Base-by-base conservation (phyloP, 2,888 invertebrate genomes). In the Iselma pallidipennis region DNA sequence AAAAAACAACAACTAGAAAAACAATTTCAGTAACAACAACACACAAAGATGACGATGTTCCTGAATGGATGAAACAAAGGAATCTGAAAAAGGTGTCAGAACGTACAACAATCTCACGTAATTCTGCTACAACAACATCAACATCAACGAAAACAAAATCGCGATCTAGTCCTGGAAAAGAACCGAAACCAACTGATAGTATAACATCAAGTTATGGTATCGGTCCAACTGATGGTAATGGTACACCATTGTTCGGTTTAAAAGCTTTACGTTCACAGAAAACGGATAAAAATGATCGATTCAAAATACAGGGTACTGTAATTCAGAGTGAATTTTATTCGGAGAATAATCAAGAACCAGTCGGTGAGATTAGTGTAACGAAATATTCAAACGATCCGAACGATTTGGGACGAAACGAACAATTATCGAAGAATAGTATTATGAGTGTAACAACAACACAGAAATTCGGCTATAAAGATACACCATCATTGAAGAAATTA, bases 161-260 rank as follows among this genome's bases (percentile, higher is more conserved):
- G 10, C 65, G 83, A 82, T 74, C 81, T 81, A 85, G 72, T 74
- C 75, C 75, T 1, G 65, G 71, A 2, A 78, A 77, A 60, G 80
- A 82, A 54, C 61, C 72, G 2, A 75, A 78, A 73, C 83, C 86
- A 0, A 85, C 84, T 0, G 90, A 91, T 76, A 86, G 86, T 26
- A 89, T 93, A 61, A 92, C 90, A 2, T 92, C 92, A 1, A 90
- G 91, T 77, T 93, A 93, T 78, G 92, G 92, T 1, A 90, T 91
- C 1, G 93, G 93, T 0, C 93, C 93, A 25, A 88, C 90, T 2
- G 93, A 93, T 76, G 91, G 92, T 67, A 88, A 91, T 70, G 92
- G 93, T 10, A 84, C 86, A 59, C 92, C 92, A 21, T 83, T 93
- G 59, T 93, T 93, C 81, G 93, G 93, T 57, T 87, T 93, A 70